A percentile compares a stretch with the other conserved stretches of the same genome.
These are phyloP conservation scores for Parnassius smintheus DNA, from an alignment of 2,888 invertebrate species.

Conservation along the genomic window DNA sequence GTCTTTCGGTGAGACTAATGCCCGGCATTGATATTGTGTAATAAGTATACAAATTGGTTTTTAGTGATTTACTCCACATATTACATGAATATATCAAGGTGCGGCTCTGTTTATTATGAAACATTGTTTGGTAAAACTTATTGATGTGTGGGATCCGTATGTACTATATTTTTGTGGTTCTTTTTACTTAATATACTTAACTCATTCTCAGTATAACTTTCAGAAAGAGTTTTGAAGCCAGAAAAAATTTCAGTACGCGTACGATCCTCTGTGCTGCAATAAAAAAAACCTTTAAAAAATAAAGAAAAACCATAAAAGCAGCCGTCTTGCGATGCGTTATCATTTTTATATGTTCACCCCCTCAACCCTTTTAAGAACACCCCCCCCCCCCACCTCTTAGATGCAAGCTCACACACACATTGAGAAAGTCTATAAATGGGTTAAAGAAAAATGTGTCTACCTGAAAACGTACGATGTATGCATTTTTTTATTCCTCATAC, in stretches of 20 bases:
- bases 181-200: too few species aligned
- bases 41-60: too few species aligned
- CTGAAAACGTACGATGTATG: conserved; percentile 80
- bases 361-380: conserved; percentile 52
- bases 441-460: conserved; percentile 82
- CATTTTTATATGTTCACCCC: conserved; percentile 78
- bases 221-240: conserved; percentile 36
- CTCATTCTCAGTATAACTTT: conserved; percentile 23
- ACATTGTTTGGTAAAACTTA: too few species aligned
- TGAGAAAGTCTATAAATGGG: conserved; percentile 72
- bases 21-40: too few species aligned
- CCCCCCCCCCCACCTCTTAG: conserved; percentile 50
- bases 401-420: conserved; percentile 63
- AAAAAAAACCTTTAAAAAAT: conserved; percentile 77
- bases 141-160: too few species aligned
- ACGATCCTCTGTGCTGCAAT: conserved; percentile 52
- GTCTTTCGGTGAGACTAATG: too few species aligned
- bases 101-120: too few species aligned
- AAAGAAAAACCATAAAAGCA: conserved; percentile 80
- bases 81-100: too few species aligned
- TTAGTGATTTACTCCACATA: too few species aligned
- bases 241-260: conserved; percentile 35
- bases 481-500: conserved; percentile 75
- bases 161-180: too few species aligned
- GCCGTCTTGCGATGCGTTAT: conserved; percentile 81